Evolutionary conservation across 2,888 invertebrate genomes (phyloP).

Genomic region (Cheilosia vulpina): DNA sequence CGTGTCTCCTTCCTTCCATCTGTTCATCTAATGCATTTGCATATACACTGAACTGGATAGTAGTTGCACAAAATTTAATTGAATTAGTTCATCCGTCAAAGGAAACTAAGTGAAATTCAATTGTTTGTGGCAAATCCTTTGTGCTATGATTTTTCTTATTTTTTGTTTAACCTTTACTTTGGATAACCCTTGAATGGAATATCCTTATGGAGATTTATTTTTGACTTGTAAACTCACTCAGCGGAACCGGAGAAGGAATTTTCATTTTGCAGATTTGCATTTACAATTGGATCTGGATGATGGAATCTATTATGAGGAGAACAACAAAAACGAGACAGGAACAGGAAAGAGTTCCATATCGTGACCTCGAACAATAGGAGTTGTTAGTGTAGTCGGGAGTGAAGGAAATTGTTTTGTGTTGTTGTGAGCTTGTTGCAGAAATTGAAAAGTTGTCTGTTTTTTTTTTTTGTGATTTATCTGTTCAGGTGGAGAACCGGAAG

Average conservation of each 20-base stretch:
- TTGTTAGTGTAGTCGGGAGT: conserved; percentile 18
- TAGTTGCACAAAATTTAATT: conserved; percentile 52
- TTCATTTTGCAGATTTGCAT: conserved; percentile 40
- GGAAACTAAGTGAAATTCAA: conserved; percentile 60
- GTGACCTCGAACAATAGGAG: conserved; percentile 52
- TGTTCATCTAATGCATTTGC: conserved; percentile 17
- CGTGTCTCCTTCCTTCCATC: background rate
- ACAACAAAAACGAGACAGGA: background rate
- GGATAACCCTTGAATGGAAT: conserved; percentile 40
- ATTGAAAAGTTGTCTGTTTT: background rate
- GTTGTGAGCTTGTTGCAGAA: background rate
- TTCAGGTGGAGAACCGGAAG: background rate
- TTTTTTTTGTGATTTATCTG: background rate
- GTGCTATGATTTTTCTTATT: background rate
- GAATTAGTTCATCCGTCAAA: conserved; percentile 57
- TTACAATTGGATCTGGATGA: conserved; percentile 57
- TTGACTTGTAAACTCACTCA: conserved; percentile 19
- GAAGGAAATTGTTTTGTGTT: background rate
- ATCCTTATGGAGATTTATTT: conserved; percentile 47
- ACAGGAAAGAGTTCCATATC: conserved; percentile 44
- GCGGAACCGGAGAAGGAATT: conserved; percentile 32
- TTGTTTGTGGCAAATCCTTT: conserved; percentile 67
- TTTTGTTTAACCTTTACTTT: background rate
- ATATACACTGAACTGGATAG: background rate
- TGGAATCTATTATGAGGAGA: conserved; percentile 49